phyloP scores from a whole-genome alignment of 64 coral and sea anemone genomes.

The Astreopora myriophthalma region DNA sequence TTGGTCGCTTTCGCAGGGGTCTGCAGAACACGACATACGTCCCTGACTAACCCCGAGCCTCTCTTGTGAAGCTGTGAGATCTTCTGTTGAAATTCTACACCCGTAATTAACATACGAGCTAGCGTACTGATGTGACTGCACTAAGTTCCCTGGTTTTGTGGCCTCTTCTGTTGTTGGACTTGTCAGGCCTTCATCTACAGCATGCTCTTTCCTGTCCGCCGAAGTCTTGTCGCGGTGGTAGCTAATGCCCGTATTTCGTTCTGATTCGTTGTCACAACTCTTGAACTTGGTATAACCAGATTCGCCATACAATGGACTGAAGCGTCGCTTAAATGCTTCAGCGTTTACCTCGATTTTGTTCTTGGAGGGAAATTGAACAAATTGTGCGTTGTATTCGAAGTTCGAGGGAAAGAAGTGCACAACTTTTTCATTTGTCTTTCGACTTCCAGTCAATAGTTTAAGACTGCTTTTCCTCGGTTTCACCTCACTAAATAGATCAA shows the following conservation, averaged over 20 bases:
- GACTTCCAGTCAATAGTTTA: background rate
- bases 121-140: background rate
- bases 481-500: background rate
- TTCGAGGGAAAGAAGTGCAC: constrained; percentile 32
- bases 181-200: background rate
- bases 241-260: background rate
- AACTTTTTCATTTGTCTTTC: background rate
- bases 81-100: background rate
- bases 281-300: background rate
- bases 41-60: too few relatives aligned
- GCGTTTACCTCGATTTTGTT: background rate
- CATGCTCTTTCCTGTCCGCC: background rate
- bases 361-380: background rate
- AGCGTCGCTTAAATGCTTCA: background rate
- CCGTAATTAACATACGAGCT: background rate
- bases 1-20: background rate
- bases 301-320: background rate
- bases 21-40: background rate
- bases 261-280: background rate
- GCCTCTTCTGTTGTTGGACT: background rate
- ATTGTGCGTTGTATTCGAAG: constrained; percentile 12
- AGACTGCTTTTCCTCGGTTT: constrained; percentile 26
- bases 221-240: background rate
- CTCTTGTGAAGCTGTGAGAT: background rate
- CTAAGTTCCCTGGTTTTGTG: background rate